Conservation (phyloP, 1,140 invertebrate genomes). For the Cataglyphis hispanica region DNA sequence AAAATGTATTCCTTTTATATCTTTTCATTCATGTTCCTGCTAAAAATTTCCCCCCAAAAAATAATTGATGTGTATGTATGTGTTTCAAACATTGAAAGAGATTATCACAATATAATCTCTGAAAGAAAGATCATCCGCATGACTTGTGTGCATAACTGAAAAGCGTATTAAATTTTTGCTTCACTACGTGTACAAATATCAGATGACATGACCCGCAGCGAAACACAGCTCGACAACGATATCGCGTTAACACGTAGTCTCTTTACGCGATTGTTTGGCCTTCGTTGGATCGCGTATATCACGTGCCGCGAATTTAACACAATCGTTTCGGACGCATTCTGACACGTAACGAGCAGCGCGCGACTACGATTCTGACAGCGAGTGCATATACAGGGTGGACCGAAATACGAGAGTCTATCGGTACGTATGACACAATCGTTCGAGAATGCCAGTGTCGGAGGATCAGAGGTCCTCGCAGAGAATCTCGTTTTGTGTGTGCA, state of each 20-base stretch:
- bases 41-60: background rate
- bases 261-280: constrained; percentile 36
- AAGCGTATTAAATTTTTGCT: background rate
- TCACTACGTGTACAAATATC: background rate
- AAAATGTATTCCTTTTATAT: background rate
- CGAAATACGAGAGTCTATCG: constrained; percentile 76
- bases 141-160: background rate
- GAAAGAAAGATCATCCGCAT: background rate
- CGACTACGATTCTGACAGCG: constrained; percentile 65
- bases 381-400: constrained; percentile 65
- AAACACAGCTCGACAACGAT: constrained; percentile 35
- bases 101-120: background rate
- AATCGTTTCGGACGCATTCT: constrained; percentile 52
- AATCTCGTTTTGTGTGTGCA: background rate
- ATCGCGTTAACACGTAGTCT: background rate
- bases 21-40: background rate
- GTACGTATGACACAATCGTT: constrained; percentile 78
- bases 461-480: constrained; percentile 70
- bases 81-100: background rate
- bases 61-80: background rate
- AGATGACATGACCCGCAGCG: background rate
- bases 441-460: constrained; percentile 77
- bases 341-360: constrained; percentile 58
- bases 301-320: constrained; percentile 43
- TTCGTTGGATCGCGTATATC: constrained; percentile 48